Base-by-base conservation (phyloP, 1,140 invertebrate species). In the Chelonus insularis region DNA sequence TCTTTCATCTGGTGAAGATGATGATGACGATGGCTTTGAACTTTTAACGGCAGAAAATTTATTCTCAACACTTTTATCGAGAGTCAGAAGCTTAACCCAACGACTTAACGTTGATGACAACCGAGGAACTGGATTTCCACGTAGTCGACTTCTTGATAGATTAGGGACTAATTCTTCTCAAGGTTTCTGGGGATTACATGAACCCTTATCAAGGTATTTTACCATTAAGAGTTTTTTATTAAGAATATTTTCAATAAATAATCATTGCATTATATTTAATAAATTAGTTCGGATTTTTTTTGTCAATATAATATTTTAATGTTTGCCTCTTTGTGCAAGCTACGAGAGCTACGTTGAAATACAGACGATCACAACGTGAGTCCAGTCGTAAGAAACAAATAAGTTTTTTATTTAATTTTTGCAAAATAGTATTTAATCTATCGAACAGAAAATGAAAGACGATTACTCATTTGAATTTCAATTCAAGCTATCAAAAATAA, bases 11-110 rank as follows among this genome's bases (percentile, higher is more conserved):
- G 92, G 91, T 37, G 92, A 94, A 72, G 91, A 93, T 62, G 91
- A 92, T 72, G 92, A 94, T 68, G 91, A 93, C 69, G 93, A 94
- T 74, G 91, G 91, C 62, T 95, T 95, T 83, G 92, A 95, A 73
- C 86, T 94, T 59, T 83, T 95, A 41, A 95, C 93, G 1, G 92
- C 93, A 1, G 93, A 95, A 80, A 94, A 94, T 76, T 81, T 95
- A 23, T 95, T 95, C 78, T 94, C 92, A 1, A 94, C 91, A 0
- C 78, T 95, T 34, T 78, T 95, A 37, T 91, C 92, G 62, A 85
- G 92, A 73, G 92, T 95, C 76, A 86, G 91, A 37, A 91, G 89
- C 69, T 79, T 95, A 18, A 95, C 93, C 1, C 88, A 93, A 69
- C 87, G 91, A 66, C 79, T 94, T 50, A 94, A 93, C 73, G 89